Conservation (phyloP, 2,113 vertebrate genomes). For the Megaleporinus macrocephalus region DNA sequence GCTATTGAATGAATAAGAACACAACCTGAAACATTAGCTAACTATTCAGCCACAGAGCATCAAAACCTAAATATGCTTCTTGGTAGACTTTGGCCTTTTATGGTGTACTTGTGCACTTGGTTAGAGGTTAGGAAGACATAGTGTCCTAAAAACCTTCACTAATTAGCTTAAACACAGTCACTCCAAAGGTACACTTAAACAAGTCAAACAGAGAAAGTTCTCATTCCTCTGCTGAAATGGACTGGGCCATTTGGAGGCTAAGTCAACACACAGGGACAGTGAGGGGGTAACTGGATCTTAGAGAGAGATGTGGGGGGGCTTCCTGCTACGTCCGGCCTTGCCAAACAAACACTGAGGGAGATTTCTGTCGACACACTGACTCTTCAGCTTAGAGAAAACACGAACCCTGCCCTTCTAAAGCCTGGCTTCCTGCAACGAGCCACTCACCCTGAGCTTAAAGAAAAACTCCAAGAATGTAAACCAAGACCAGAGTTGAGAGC, state of each 20-base stretch:
- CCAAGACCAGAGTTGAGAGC: neutral
- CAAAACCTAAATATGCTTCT: neutral
- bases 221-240: constrained; percentile 21
- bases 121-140: neutral
- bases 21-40: neutral
- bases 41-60: neutral
- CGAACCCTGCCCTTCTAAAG: constrained; percentile 23
- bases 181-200: constrained; percentile 8
- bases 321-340: constrained; percentile 51
- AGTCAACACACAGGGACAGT: constrained; percentile 38
- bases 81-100: neutral
- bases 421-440: constrained; percentile 2
- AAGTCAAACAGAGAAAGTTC: constrained; percentile 20
- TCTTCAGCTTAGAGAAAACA: constrained; percentile 25
- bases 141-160: neutral
- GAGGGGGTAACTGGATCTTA: constrained; percentile 50
- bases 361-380: constrained; percentile 32
- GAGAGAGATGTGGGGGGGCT: constrained; percentile 41
- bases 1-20: neutral
- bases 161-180: constrained; percentile 14
- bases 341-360: constrained; percentile 46
- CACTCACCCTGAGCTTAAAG: neutral
- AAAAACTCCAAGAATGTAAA: constrained; percentile 24
- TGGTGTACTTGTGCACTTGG: neutral
- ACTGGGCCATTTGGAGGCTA: constrained; percentile 1